These are phyloP conservation scores for Ammodytes marinus DNA, from an alignment of 2,113 vertebrate species.

Conservation along the genomic window DNA sequence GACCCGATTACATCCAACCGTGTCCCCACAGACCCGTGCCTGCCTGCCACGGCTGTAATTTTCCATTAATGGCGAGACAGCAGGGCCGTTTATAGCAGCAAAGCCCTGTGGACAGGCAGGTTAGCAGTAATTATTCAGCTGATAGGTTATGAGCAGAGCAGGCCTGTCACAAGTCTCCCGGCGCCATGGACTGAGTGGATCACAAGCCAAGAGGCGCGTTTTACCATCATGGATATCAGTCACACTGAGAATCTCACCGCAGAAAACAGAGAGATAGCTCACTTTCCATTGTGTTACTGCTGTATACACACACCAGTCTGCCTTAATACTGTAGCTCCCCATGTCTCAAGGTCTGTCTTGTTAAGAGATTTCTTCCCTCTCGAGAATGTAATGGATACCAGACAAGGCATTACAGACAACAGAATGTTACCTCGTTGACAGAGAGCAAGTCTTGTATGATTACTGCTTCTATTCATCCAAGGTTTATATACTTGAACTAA, in stretches of 20 bases:
- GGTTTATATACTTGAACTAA: background rate
- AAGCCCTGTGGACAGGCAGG: slow-evolving; percentile 50
- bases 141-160: slow-evolving; percentile 41
- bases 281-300: background rate
- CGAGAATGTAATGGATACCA: slow-evolving; percentile 4
- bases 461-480: background rate
- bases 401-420: background rate
- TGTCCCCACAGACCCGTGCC: slow-evolving; percentile 8
- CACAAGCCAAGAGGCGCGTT: background rate
- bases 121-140: slow-evolving; percentile 66
- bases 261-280: background rate
- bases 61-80: slow-evolving; percentile 52
- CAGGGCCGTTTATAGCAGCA: slow-evolving; percentile 40
- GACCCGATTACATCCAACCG: slow-evolving; percentile 32
- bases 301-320: background rate
- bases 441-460: background rate
- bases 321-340: too few species aligned
- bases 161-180: slow-evolving; percentile 39
- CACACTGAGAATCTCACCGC: background rate
- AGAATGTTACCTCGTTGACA: background rate
- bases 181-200: slow-evolving; percentile 13
- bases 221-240: slow-evolving; percentile 25
- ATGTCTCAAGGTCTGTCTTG: background rate
- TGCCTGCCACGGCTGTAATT: slow-evolving; percentile 1
- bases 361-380: background rate